phyloP scores from a whole-genome alignment of 2,113 vertebrate species.

The Gallinago undulata region DNA sequence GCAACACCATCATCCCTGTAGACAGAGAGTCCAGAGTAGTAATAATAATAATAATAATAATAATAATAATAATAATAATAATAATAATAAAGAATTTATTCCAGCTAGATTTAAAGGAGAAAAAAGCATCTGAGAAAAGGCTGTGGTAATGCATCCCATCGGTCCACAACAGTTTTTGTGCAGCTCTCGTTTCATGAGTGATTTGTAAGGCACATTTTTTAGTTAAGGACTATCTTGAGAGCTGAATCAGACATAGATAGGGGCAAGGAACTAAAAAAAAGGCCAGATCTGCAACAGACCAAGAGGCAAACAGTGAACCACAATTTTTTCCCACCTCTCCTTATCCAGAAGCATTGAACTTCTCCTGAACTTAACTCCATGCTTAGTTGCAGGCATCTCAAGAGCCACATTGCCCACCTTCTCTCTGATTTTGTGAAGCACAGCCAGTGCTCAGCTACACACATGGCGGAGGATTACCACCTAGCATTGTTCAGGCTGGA shows the following conservation, averaged over 20 bases:
- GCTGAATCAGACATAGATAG: not conserved
- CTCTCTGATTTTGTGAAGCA: not conserved
- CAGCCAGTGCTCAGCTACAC: accelerated
- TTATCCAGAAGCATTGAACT: not conserved
- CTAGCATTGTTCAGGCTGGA: not conserved
- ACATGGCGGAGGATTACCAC: not conserved
- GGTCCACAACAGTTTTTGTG: not conserved
- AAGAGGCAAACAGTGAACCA: not conserved
- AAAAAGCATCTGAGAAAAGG: not conserved
- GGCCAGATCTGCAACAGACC: not conserved
- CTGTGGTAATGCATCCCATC: not conserved
- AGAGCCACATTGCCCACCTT: not conserved
- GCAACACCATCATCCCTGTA: not conserved
- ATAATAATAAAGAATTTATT: not conserved
- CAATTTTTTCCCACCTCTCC: not conserved
- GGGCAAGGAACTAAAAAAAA: not conserved
- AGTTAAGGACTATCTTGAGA: not conserved
- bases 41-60: not conserved
- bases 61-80: not conserved
- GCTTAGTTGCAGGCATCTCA: not conserved
- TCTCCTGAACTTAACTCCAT: not conserved
- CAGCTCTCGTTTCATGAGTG: not conserved
- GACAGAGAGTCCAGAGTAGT: not conserved
- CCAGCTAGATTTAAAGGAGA: not conserved
- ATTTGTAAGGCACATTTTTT: not conserved